Conservation (phyloP, 2,113 vertebrate species). For the Corapipo altera region DNA sequence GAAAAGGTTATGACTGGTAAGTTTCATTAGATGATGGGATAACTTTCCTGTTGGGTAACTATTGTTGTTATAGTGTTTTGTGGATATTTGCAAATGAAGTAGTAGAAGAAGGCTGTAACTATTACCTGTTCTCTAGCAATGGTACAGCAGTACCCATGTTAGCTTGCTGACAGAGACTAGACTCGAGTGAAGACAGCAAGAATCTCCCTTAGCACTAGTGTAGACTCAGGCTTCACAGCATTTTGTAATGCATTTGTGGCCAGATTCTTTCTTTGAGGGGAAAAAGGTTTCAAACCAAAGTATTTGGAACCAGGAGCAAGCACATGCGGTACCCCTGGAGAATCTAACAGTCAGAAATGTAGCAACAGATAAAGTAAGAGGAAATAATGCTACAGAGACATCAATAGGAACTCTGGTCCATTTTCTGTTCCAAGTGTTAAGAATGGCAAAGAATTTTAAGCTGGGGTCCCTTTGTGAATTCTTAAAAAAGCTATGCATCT, state of each 20-base stretch:
- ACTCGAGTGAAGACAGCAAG: rapidly evolving
- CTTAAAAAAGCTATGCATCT: background rate
- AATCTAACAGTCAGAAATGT: background rate
- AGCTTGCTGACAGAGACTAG: background rate
- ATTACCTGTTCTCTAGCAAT: background rate
- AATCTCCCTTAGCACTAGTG: background rate
- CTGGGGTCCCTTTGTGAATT: background rate
- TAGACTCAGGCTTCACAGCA: background rate
- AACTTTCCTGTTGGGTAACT: background rate
- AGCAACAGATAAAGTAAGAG: background rate
- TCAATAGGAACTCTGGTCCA: background rate
- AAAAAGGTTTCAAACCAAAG: background rate
- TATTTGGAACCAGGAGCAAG: background rate
- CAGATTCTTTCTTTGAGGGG: background rate
- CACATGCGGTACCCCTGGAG: background rate
- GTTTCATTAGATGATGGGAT: background rate
- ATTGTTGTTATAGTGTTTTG: background rate
- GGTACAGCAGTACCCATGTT: background rate
- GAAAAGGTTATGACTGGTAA: background rate
- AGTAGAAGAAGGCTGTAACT: background rate
- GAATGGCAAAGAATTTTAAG: background rate
- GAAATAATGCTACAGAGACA: background rate
- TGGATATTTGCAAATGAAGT: background rate
- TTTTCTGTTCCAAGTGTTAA: background rate
- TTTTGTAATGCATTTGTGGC: background rate